Percentiles rank a stretch among this genome's conserved stretches.
These are phyloP conservation scores for Taxidea taxus DNA, from an alignment of 2,113 vertebrate species.

Conservation along the genomic window DNA sequence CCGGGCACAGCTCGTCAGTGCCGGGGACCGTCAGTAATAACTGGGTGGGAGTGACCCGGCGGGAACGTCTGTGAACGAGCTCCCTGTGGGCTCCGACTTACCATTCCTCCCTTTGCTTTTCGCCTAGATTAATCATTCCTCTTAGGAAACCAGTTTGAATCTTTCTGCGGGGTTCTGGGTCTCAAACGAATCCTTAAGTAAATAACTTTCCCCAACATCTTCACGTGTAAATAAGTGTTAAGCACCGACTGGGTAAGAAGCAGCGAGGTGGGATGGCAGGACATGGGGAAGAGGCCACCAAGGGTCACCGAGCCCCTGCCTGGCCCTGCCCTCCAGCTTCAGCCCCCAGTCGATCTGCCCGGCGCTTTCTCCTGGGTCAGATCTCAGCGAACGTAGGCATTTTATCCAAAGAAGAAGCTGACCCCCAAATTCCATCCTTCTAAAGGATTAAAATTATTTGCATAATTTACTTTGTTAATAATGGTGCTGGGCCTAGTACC, in stretches of 20 bases:
- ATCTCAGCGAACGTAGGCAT: background rate
- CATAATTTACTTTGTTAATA: constrained; percentile 69
- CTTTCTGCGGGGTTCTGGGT: background rate
- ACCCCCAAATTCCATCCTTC: constrained; percentile 60
- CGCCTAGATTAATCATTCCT: background rate
- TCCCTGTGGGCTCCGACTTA: background rate
- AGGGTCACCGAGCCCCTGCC: background rate
- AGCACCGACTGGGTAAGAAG: background rate
- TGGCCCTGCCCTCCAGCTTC: background rate
- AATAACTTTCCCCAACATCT: background rate
- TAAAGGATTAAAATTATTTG: constrained; percentile 68
- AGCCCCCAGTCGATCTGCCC: background rate
- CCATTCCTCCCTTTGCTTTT: background rate
- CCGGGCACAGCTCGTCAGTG: background rate
- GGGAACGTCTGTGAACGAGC: background rate
- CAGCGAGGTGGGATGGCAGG: background rate
- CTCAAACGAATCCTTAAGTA: background rate
- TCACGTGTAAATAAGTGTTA: background rate
- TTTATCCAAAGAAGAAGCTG: constrained; percentile 55
- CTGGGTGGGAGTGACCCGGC: background rate
- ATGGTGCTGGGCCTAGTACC: constrained; percentile 37
- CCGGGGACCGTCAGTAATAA: fast-evolving
- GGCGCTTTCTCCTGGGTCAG: constrained; percentile 63
- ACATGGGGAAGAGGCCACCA: background rate
- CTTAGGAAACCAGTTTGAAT: background rate